Evolutionary conservation across 92 coral and sea anemone species (phyloP).

Genomic region (Anthopleura xanthogrammica): DNA sequence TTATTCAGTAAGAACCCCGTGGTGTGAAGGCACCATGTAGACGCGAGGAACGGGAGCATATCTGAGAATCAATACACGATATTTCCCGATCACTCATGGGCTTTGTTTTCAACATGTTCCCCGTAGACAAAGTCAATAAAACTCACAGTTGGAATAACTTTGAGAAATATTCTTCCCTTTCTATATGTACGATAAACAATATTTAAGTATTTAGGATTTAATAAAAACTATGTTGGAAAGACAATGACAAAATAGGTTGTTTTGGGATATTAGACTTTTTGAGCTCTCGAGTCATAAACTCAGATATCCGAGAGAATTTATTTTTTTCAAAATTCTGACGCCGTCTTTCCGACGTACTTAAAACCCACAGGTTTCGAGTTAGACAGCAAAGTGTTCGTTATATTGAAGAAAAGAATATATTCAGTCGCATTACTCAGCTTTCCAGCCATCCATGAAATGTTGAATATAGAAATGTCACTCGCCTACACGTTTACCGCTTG

Average conservation of each 20-base stretch:
- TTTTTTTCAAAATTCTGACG: no score
- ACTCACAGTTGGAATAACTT: constrained; percentile 64
- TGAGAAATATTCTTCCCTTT: constrained; percentile 54
- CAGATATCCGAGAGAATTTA: neutral
- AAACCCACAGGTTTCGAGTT: neutral
- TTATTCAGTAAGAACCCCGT: constrained; percentile 73
- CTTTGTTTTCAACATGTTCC: constrained; percentile 42
- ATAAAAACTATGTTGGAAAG: constrained; percentile 1
- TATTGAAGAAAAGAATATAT: neutral
- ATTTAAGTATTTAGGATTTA: constrained; percentile 36
- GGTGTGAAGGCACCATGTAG: constrained; percentile 71
- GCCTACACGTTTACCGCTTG: neutral
- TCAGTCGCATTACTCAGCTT: neutral
- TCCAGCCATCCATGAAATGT: neutral
- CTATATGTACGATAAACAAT: constrained; percentile 48
- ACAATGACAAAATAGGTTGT: neutral
- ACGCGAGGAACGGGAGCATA: constrained; percentile 44
- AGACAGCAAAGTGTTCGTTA: neutral
- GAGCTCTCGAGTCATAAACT: no score
- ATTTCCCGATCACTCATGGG: constrained; percentile 32
- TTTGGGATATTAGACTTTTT: neutral
- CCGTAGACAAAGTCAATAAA: constrained; percentile 59
- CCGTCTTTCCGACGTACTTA: no score
- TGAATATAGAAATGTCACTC: neutral
- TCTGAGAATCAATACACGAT: constrained; percentile 62